Conservation (phyloP, 2,797 vertebrate species). For the Ficedula albicollis region DNA sequence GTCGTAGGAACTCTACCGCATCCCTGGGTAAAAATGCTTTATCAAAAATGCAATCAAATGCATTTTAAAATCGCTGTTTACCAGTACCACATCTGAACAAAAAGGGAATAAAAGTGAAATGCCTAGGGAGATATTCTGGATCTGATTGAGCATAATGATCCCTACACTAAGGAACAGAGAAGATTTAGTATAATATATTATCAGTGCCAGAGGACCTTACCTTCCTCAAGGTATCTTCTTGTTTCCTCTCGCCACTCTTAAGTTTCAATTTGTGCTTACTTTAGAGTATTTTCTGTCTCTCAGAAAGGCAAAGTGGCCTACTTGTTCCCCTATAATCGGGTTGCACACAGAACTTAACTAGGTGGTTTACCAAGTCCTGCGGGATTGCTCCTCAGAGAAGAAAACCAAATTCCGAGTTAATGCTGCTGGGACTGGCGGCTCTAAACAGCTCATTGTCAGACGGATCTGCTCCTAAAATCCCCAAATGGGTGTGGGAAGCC, state of each 20-base stretch:
- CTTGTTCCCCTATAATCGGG: background rate
- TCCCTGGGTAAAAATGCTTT: background rate
- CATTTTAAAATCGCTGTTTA: background rate
- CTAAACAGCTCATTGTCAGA: constrained; percentile 1
- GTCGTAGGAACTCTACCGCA: background rate
- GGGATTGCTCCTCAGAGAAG: background rate
- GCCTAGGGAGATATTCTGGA: background rate
- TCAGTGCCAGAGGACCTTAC: background rate
- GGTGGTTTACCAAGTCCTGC: background rate
- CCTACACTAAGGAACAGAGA: background rate
- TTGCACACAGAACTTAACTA: background rate
- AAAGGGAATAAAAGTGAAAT: background rate
- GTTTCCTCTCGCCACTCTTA: background rate
- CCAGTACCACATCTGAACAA: background rate
- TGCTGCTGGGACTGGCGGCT: background rate
- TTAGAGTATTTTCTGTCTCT: background rate
- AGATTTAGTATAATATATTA: background rate
- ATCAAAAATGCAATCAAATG: background rate
- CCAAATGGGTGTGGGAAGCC: background rate
- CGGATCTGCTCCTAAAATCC: constrained; percentile 38
- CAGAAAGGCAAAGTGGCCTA: background rate
- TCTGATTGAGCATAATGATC: background rate
- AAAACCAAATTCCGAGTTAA: constrained; percentile 40
- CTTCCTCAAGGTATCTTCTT: background rate
- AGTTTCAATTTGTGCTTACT: background rate